These are phyloP conservation scores for Urechis unicinctus DNA, from an alignment of 2,888 invertebrate genomes.

Conservation along the genomic window DNA sequence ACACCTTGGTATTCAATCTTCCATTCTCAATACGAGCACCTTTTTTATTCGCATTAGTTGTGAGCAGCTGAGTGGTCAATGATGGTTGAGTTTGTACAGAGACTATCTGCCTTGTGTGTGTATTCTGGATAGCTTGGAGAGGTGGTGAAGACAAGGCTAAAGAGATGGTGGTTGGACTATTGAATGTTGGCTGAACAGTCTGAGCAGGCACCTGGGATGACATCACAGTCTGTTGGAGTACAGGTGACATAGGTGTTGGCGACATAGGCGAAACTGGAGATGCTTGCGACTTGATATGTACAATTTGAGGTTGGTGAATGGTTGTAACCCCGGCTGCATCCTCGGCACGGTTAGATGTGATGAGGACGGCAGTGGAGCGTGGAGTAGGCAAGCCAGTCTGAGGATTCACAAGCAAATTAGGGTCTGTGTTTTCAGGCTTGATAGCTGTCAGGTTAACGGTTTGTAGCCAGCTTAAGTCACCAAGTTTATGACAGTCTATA, in stretches of 20 bases:
- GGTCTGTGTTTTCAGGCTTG: constrained; percentile 17
- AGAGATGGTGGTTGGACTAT: not conserved
- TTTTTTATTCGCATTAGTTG: not conserved
- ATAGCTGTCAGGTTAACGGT: constrained; percentile 3
- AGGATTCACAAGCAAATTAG: constrained; percentile 68
- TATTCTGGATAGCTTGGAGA: not conserved
- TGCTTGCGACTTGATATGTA: not conserved
- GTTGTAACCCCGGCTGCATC: not conserved
- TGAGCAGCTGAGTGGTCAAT: not conserved
- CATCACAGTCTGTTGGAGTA: too few relatives aligned
- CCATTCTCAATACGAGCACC: constrained; percentile 6
- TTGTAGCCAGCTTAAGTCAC: constrained; percentile 55
- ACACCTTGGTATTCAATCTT: constrained; percentile 47
- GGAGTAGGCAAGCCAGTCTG: constrained; percentile 77
- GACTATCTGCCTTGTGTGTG: not conserved
- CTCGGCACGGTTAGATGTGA: not conserved
- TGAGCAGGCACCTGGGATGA: not conserved
- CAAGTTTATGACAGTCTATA: not conserved
- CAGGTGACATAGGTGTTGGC: not conserved
- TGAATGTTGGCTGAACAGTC: not conserved
- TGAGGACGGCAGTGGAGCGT: not conserved
- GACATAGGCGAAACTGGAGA: constrained; percentile 9
- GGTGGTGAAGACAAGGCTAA: not conserved
- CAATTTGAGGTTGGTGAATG: not conserved
- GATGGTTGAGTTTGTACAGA: not conserved